Evolutionary conservation across 2,113 vertebrate species (phyloP).

Genomic region (Zosterops borbonicus): DNA sequence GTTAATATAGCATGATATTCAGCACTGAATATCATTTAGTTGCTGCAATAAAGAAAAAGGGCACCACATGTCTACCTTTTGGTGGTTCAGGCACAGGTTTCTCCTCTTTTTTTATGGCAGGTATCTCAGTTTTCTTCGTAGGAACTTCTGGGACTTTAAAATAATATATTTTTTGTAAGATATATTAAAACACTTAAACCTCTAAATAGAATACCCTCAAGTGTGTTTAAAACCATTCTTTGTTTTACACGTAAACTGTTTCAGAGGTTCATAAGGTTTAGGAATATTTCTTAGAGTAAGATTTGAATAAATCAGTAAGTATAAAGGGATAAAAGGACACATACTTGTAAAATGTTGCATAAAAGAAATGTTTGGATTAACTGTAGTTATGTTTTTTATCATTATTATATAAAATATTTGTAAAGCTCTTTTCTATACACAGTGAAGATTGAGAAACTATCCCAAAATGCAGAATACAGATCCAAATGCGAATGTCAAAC

Average conservation of each 20-base stretch:
- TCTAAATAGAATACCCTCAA: not conserved
- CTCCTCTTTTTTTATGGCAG: slow-evolving; percentile 70
- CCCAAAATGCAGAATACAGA: not conserved
- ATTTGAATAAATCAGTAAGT: not conserved
- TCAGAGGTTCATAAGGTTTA: not conserved
- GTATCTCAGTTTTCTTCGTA: slow-evolving; percentile 73
- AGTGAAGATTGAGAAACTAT: not conserved
- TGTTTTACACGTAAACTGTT: not conserved
- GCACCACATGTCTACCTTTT: slow-evolving; percentile 66
- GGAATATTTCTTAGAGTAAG: not conserved
- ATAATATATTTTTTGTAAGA: slow-evolving; percentile 23
- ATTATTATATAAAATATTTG: not conserved
- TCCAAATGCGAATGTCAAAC: not conserved
- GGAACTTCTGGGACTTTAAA: slow-evolving; percentile 75
- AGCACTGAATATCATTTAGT: not conserved
- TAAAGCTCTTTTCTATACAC: not conserved
- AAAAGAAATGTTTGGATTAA: not conserved
- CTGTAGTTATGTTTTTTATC: not conserved
- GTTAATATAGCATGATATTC: not conserved
- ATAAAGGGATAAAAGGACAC: not conserved
- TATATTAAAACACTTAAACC: not conserved
- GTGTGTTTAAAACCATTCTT: not conserved
- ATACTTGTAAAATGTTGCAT: not conserved
- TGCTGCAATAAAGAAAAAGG: slow-evolving; percentile 8
- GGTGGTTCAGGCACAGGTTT: slow-evolving; percentile 66